A percentile compares a stretch with the other conserved stretches of the same genome.
phyloP scores from a whole-genome alignment of 30 jellyfish, hydroid and myxozoan genomes.

The Aurelia aurita complex sp. Pacific region DNA sequence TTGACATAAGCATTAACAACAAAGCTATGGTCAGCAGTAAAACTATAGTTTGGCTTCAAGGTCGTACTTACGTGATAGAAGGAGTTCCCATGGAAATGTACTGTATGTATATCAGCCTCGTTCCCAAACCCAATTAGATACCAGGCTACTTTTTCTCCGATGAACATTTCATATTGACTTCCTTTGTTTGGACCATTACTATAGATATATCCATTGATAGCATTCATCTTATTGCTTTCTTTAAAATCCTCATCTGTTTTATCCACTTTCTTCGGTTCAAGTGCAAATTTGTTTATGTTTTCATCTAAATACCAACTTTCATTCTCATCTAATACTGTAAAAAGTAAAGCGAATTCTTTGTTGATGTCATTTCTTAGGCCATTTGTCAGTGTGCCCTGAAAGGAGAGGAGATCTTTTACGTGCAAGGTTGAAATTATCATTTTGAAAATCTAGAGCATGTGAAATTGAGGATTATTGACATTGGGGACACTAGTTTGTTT shows the following conservation, averaged over 20 bases:
- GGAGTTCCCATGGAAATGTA: slow-evolving; percentile 74
- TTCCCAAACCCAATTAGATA: slow-evolving; percentile 58
- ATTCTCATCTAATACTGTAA: slow-evolving; percentile 62
- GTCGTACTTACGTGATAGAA: slow-evolving; percentile 46
- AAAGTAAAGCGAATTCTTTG: slow-evolving; percentile 46
- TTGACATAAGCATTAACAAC: too few relatives aligned
- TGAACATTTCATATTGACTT: slow-evolving; percentile 44
- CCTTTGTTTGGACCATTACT: slow-evolving; percentile 68
- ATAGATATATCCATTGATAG: slow-evolving; percentile 59
- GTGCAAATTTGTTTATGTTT: slow-evolving; percentile 42
- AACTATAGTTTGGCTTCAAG: background rate
- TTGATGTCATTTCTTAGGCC: slow-evolving; percentile 59
- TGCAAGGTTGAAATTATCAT: too few relatives aligned
- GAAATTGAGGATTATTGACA: too few relatives aligned
- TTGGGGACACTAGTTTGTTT: too few relatives aligned
- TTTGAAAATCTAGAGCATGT: too few relatives aligned
- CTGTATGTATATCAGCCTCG: slow-evolving; percentile 75
- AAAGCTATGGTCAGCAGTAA: too few relatives aligned
- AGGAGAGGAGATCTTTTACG: too few relatives aligned
- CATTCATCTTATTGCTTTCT: slow-evolving; percentile 71
- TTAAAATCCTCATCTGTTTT: slow-evolving; percentile 39
- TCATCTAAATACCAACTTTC: slow-evolving; percentile 75
- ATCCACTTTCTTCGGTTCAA: slow-evolving; percentile 29
- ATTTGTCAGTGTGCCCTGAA: slow-evolving; percentile 49
- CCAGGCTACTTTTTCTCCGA: slow-evolving; percentile 66